These are phyloP conservation scores for Eupleurogrammus muticus DNA, from an alignment of 2,797 vertebrate genomes.

Conservation along the genomic window DNA sequence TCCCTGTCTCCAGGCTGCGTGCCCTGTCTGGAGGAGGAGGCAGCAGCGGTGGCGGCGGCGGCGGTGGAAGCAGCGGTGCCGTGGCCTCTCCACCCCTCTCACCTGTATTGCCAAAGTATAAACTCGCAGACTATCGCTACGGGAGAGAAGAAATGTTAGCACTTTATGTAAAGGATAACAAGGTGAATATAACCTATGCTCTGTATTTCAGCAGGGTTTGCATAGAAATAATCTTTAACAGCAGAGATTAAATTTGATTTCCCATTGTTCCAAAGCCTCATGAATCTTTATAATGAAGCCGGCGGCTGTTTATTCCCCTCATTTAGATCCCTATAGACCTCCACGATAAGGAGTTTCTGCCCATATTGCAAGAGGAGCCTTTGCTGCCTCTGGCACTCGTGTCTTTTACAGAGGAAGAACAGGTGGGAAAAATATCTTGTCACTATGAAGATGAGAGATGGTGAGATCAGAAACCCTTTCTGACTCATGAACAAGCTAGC, in stretches of 20 bases:
- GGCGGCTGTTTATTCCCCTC: conserved; percentile 9
- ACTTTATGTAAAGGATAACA: conserved; percentile 99
- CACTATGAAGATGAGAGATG: background rate
- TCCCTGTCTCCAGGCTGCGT: conserved; percentile 88
- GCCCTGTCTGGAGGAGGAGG: conserved; percentile 93
- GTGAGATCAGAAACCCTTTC: background rate
- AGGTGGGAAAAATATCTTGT: conserved; percentile 82
- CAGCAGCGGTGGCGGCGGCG: conserved; percentile 30
- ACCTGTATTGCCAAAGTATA: conserved; percentile 98
- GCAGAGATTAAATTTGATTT: conserved; percentile 1
- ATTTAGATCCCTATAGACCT: conserved; percentile 95
- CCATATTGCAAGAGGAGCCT: conserved; percentile 98
- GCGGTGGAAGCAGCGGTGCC: conserved; percentile 76
- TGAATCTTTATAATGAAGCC: conserved; percentile 2
- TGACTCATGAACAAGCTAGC: background rate
- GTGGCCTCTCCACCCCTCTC: conserved; percentile 97
- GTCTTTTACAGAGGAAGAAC: conserved; percentile 99
- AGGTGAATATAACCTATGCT: conserved; percentile 82
- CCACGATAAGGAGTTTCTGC: conserved; percentile 97
- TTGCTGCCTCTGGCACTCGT: conserved; percentile 96
- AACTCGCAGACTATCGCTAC: conserved; percentile 99
- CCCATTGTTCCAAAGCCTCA: conserved; percentile 1
- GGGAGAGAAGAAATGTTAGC: conserved; percentile 99
- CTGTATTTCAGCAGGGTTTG: background rate
- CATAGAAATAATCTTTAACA: conserved; percentile 12